Base-by-base conservation (phyloP, 2,888 invertebrate genomes). In the Agonum fuliginosum region DNA sequence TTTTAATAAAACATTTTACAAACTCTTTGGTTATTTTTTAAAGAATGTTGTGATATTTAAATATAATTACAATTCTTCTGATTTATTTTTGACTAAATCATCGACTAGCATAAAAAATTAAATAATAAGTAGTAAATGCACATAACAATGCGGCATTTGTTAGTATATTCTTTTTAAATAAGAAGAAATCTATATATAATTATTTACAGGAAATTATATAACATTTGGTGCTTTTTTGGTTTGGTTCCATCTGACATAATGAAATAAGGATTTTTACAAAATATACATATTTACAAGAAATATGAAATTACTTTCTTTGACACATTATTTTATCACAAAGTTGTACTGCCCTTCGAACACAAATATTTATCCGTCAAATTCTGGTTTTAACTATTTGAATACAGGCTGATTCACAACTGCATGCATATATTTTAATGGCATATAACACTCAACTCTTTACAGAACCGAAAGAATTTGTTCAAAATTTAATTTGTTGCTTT, bases 261-360 rank as follows among this genome's bases (percentile, higher is more conserved):
- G 54, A 54, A 62, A 43, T 72, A 22, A 37, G 54, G 20, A 27
- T 65, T 30, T 75, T 75, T 75, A 75, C 75, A 75, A 67, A 75
- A 75, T 75, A 75, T 75, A 75, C 75, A 75, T 67, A 75, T 75
- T 27, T 75, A 75, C 75, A 75, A 22, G 43, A 74, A 74, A 51
- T 73, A 30, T 27, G 37, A 65, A 20, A 51, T 48, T 48, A 34
- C 67, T 70, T 62, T 70, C 27, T 70, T 75, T 75, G 46, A 75
- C 67, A 75, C 75, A 75, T 51, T 67, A 22, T 43, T 46, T n/a
- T 75, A 75, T 75, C 75, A 75, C 75, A 75, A 67, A 67, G 65
- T 67, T 75, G 34, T 67, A 27, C 48, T 67, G 70, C 46, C 1
- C 8, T 12, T 43, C 46, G 27, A 70, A 70, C 46, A 46, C 46